phyloP scores from a whole-genome alignment of 2,113 vertebrate species.

The Larimichthys polyactis region DNA sequence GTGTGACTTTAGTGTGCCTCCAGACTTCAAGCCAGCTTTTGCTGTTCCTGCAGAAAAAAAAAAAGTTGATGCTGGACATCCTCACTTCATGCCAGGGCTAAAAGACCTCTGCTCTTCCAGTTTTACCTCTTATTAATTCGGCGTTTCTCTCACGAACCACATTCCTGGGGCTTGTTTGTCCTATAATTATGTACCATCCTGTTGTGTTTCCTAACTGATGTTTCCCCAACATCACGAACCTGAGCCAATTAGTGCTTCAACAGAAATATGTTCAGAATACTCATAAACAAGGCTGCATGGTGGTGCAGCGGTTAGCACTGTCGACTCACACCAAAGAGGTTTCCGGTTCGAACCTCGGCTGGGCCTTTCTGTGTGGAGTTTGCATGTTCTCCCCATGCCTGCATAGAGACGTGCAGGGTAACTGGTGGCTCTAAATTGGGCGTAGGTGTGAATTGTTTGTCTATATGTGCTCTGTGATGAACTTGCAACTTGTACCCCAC shows the following conservation, averaged over 20 bases:
- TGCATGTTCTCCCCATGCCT: too few species aligned
- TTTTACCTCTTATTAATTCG: background rate
- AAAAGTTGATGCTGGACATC: background rate
- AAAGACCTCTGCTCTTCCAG: background rate
- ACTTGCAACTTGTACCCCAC: too few species aligned
- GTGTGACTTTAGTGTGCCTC: slow-evolving; percentile 7
- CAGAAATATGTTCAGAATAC: background rate
- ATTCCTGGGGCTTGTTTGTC: slow-evolving; percentile 21
- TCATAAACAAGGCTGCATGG: too few species aligned
- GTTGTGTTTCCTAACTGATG: slow-evolving; percentile 30
- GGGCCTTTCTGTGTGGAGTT: too few species aligned
- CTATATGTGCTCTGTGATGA: too few species aligned
- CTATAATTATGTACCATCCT: slow-evolving; percentile 32
- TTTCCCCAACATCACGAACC: slow-evolving; percentile 39
- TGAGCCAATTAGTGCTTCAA: slow-evolving; percentile 7
- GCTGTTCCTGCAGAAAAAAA: slow-evolving; percentile 10
- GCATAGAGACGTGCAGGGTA: too few species aligned
- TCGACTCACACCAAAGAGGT: too few species aligned
- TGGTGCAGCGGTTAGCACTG: too few species aligned
- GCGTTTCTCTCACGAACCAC: slow-evolving; percentile 25
- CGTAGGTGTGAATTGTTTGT: too few species aligned
- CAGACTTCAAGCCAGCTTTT: slow-evolving; percentile 6
- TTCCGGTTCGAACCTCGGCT: too few species aligned
- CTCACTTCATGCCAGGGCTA: background rate
- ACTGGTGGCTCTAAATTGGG: too few species aligned